These are phyloP conservation scores for Arrhopalites spinosus DNA, from an alignment of 2,888 invertebrate species.

Conservation along the genomic window DNA sequence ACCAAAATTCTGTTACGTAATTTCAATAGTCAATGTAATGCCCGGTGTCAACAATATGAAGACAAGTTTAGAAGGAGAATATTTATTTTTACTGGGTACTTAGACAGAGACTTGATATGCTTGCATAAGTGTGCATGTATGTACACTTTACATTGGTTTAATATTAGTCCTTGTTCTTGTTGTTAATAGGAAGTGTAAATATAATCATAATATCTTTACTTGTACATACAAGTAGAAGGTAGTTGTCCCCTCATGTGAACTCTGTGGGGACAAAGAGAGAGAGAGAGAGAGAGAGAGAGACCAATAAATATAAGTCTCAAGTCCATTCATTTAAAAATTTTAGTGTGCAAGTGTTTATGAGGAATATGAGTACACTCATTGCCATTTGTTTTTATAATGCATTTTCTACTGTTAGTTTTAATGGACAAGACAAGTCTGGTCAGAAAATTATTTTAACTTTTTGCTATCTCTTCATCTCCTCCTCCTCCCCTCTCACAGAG, in stretches of 20 bases:
- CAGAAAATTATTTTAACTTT: constrained; percentile 20
- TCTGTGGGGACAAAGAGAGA: constrained; percentile 5
- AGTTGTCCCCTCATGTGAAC: background rate
- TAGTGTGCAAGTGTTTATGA: constrained; percentile 28
- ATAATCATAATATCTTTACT: no score
- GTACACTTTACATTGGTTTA: background rate
- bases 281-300: constrained; percentile 5
- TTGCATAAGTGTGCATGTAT: background rate
- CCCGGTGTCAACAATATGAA: constrained; percentile 3
- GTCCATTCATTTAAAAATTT: constrained; percentile 28
- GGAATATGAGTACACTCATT: constrained; percentile 14
- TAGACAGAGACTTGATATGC: no score
- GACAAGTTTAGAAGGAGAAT: background rate
- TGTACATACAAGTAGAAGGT: background rate
- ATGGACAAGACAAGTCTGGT: constrained; percentile 24
- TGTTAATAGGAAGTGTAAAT: background rate
- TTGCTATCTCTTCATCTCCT: background rate
- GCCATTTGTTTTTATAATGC: constrained; percentile 27
- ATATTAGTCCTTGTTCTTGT: no score
- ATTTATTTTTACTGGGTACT: no score
- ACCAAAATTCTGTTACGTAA: background rate
- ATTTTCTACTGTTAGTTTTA: background rate
- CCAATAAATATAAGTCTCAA: background rate
- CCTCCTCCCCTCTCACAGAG: background rate
- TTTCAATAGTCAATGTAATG: no score